phyloP scores from a whole-genome alignment of 1,140 invertebrate genomes.

The Pogonomyrmex californicus region DNA sequence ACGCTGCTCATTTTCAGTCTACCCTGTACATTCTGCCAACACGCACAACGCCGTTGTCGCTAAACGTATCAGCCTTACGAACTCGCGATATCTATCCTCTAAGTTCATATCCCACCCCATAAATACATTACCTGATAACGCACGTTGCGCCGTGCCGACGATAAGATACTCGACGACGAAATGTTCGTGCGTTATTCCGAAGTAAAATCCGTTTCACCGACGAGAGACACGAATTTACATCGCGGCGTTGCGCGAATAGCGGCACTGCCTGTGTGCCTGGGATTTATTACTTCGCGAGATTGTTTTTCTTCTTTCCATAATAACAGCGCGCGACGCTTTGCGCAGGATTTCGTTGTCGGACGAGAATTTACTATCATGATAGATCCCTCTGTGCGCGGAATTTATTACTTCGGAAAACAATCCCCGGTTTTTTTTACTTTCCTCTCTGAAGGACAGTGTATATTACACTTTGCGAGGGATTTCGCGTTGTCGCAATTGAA shows the following conservation, averaged over 20 bases:
- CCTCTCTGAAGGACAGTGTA: background rate
- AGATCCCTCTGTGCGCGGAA: slow-evolving; percentile 41
- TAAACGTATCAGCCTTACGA: slow-evolving; percentile 64
- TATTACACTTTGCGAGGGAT: slow-evolving; percentile 46
- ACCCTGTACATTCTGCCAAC: slow-evolving; percentile 23
- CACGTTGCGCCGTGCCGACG: slow-evolving; percentile 70
- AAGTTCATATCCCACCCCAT: slow-evolving; percentile 82
- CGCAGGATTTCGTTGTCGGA: slow-evolving; percentile 45
- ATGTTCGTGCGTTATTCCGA: slow-evolving; percentile 48
- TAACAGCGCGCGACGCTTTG: slow-evolving; percentile 33
- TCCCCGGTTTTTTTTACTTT: background rate
- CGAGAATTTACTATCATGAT: slow-evolving; percentile 36
- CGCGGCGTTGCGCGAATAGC: background rate
- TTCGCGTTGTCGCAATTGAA: slow-evolving; percentile 42
- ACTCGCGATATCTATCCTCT: slow-evolving; percentile 77
- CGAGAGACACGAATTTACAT: slow-evolving; percentile 38
- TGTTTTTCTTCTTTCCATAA: slow-evolving; percentile 60
- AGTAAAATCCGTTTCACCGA: slow-evolving; percentile 32
- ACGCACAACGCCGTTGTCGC: slow-evolving; percentile 29
- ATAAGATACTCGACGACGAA: slow-evolving; percentile 82
- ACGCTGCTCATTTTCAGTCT: slow-evolving; percentile 15
- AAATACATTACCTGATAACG: slow-evolving; percentile 85
- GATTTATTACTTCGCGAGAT: slow-evolving; percentile 55
- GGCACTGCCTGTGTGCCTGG: background rate
- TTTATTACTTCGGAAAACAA: slow-evolving; percentile 60